Percentiles rank a stretch among this genome's conserved stretches.
These are phyloP conservation scores for Myotis pilosus DNA, from an alignment of 2,797 vertebrate genomes.

Conservation along the genomic window DNA sequence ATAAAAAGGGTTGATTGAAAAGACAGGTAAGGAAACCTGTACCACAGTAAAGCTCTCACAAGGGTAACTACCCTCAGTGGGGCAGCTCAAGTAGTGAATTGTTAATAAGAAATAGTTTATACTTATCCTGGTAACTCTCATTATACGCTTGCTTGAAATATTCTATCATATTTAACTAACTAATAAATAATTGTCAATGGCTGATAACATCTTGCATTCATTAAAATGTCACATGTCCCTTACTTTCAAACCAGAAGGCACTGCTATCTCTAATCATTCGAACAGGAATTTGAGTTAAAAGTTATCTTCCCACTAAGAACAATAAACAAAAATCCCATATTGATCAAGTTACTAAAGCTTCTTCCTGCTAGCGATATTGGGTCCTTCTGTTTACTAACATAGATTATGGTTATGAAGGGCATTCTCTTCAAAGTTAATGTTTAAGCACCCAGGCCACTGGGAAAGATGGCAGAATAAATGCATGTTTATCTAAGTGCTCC, in stretches of 20 bases:
- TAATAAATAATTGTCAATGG: conserved; percentile 51
- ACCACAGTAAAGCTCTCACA: background rate
- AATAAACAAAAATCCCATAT: conserved; percentile 62
- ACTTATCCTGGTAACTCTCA: conserved; percentile 37
- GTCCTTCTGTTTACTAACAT: conserved; percentile 55
- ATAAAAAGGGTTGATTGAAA: conserved; percentile 28
- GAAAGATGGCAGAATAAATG: conserved; percentile 50
- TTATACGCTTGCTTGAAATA: conserved; percentile 55
- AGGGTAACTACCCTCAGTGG: background rate
- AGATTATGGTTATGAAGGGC: conserved; percentile 54
- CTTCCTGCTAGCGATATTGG: conserved; percentile 43
- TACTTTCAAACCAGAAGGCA: conserved; percentile 64
- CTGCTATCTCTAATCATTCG: conserved; percentile 33
- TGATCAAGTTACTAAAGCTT: conserved; percentile 57
- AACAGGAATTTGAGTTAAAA: conserved; percentile 64
- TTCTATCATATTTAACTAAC: conserved; percentile 49
- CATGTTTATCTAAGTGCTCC: conserved; percentile 42
- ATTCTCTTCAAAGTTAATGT: conserved; percentile 73
- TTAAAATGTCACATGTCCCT: conserved; percentile 35
- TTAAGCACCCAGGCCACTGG: conserved; percentile 61
- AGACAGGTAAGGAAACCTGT: conserved; percentile 1
- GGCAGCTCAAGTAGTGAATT: background rate
- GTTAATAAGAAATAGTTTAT: background rate
- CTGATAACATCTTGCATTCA: conserved; percentile 45
- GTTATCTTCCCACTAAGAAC: conserved; percentile 65